Percentiles rank a stretch among this genome's conserved stretches.
These are phyloP conservation scores for Odontesthes bonariensis DNA, from an alignment of 2,113 vertebrate species.

Conservation along the genomic window DNA sequence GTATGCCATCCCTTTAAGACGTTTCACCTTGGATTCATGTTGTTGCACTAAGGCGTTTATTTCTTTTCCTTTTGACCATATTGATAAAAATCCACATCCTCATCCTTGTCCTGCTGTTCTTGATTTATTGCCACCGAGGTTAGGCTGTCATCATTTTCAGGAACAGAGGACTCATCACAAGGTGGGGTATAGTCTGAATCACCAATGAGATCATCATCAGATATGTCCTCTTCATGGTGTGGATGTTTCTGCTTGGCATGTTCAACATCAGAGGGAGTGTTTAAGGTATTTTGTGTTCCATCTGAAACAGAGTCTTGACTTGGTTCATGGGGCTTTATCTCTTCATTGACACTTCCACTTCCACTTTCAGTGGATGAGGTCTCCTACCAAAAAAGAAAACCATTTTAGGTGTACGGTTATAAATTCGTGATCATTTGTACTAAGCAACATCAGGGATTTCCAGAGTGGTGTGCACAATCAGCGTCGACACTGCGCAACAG, in stretches of 20 bases:
- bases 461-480: background rate
- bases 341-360: background rate
- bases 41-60: background rate
- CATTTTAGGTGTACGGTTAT: background rate
- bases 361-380: background rate
- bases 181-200: slow-evolving; percentile 9
- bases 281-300: too few species aligned
- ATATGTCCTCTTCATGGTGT: background rate
- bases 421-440: background rate
- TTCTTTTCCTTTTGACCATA: background rate
- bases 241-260: background rate
- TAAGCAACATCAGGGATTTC: background rate
- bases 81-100: slow-evolving; percentile 9
- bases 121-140: background rate
- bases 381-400: background rate
- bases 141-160: slow-evolving; percentile 22
- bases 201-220: background rate
- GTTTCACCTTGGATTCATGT: slow-evolving; percentile 8
- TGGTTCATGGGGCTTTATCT: background rate
- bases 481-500: background rate
- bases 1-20: slow-evolving; percentile 9
- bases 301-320: too few species aligned
- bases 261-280: background rate
- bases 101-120: slow-evolving; percentile 14
- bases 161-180: slow-evolving; percentile 4